phyloP scores from a whole-genome alignment of 2,113 vertebrate species.

The Chloropsis cyanopogon region DNA sequence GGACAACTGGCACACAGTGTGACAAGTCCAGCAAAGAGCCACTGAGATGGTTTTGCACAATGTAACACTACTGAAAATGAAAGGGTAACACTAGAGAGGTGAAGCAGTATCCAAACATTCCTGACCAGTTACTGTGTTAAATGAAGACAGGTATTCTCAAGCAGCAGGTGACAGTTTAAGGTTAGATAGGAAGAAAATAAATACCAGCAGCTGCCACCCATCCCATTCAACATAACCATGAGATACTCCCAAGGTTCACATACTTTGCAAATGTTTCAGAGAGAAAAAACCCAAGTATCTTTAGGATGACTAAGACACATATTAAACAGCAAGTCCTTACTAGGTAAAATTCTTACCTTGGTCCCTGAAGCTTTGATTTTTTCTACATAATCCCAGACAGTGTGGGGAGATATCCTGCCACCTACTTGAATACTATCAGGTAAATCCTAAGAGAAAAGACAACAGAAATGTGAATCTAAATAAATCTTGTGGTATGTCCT shows the following conservation, averaged over 20 bases:
- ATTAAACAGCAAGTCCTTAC: background rate
- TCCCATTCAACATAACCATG: background rate
- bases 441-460: constrained; percentile 80
- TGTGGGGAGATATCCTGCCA: constrained; percentile 95
- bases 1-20: background rate
- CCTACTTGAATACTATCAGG: constrained; percentile 96
- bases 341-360: constrained; percentile 76
- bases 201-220: background rate
- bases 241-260: background rate
- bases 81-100: background rate
- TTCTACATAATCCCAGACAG: constrained; percentile 97
- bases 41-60: background rate
- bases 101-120: background rate
- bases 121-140: background rate
- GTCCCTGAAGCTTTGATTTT: constrained; percentile 98
- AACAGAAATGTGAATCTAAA: background rate
- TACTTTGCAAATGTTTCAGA: background rate
- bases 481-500: background rate
- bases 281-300: background rate
- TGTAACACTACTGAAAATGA: background rate
- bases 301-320: background rate
- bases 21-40: background rate
- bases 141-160: background rate
- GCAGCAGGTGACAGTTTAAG: background rate
- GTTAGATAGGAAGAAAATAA: background rate